These are phyloP conservation scores for Phataginus tricuspis DNA, from an alignment of 2,797 vertebrate genomes.

Conservation along the genomic window DNA sequence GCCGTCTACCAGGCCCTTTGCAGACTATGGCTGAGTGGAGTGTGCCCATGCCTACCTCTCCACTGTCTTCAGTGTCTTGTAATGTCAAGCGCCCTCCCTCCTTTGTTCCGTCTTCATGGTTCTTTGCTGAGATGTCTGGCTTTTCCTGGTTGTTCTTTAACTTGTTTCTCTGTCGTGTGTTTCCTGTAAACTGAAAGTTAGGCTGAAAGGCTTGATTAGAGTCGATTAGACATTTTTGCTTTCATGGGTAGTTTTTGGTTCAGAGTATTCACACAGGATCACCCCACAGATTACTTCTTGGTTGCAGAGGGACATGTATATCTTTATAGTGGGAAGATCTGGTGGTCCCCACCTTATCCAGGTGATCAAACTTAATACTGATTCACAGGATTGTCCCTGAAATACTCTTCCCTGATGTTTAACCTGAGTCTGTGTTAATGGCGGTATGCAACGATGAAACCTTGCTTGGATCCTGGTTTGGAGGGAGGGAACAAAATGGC, in stretches of 20 bases:
- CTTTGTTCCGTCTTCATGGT: neutral
- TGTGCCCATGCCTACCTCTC: too few relatives aligned
- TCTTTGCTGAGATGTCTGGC: neutral
- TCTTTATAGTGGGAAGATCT: neutral
- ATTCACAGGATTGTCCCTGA: neutral
- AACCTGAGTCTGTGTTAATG: neutral
- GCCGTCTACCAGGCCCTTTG: rapidly evolving
- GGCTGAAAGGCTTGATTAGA: constrained; percentile 5
- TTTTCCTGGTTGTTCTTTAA: neutral
- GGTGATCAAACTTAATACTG: neutral
- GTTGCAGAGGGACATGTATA: neutral
- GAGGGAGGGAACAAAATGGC: neutral
- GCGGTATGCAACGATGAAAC: neutral
- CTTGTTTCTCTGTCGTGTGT: neutral
- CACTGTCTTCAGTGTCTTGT: neutral
- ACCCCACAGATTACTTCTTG: neutral
- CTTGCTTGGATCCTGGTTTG: neutral
- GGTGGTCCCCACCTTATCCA: neutral
- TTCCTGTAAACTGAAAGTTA: neutral
- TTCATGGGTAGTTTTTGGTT: neutral
- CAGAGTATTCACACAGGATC: neutral
- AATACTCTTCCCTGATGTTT: neutral
- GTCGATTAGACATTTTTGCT: neutral
- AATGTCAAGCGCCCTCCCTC: neutral
- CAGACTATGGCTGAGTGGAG: too few relatives aligned